A percentile compares a stretch with the other conserved stretches of the same genome.
Evolutionary conservation across 1,140 invertebrate species (phyloP).

Genomic region (Muscidifurax raptorellus): DNA sequence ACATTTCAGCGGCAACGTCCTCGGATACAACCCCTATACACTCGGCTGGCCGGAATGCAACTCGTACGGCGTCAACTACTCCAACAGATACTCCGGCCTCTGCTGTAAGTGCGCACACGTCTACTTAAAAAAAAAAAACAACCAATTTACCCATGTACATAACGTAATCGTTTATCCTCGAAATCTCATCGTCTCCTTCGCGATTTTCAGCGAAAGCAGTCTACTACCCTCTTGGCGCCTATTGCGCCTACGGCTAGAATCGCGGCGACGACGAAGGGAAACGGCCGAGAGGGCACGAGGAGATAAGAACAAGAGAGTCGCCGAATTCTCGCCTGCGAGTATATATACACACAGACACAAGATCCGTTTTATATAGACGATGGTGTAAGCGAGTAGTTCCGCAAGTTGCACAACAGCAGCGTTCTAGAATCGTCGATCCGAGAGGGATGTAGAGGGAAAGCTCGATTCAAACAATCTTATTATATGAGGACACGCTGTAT

Average conservation of each 20-base stretch:
- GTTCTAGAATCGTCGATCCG: background rate
- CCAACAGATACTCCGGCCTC: slow-evolving; percentile 84
- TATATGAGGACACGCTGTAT: background rate
- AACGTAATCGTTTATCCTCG: background rate
- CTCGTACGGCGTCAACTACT: slow-evolving; percentile 81
- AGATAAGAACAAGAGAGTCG: background rate
- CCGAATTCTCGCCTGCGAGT: background rate
- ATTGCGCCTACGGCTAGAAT: slow-evolving; percentile 65
- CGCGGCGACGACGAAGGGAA: slow-evolving; percentile 29
- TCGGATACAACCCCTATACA: slow-evolving; percentile 84
- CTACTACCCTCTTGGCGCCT: slow-evolving; percentile 66
- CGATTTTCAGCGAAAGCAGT: slow-evolving; percentile 60
- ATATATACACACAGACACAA: no score
- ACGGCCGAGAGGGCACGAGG: slow-evolving; percentile 20
- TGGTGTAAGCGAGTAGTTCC: background rate
- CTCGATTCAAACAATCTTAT: background rate
- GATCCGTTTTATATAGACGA: background rate
- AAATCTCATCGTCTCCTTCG: background rate
- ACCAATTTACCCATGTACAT: background rate
- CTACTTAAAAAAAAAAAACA: background rate
- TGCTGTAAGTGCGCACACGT: slow-evolving; percentile 85
- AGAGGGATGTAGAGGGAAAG: background rate
- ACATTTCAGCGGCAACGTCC: slow-evolving; percentile 82
- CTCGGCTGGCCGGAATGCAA: slow-evolving; percentile 84
- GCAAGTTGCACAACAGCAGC: background rate